These are phyloP conservation scores for Indicator indicator DNA, from an alignment of 2,113 vertebrate genomes.

Conservation along the genomic window DNA sequence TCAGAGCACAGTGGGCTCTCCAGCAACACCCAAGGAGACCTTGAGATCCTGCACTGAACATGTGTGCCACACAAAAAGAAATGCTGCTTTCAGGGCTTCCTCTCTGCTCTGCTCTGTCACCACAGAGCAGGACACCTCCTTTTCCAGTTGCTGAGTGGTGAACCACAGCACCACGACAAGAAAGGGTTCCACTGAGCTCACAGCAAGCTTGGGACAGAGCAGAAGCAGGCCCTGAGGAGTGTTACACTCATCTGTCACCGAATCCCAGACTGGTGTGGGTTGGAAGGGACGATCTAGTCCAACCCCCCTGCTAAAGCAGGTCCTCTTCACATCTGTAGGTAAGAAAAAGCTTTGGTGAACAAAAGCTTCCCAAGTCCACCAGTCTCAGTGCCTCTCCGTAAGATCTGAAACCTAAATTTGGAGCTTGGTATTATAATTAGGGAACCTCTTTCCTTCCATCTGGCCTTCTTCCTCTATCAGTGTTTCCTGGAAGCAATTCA, in stretches of 20 bases:
- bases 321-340: fast-evolving
- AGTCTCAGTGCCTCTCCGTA: fast-evolving
- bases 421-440: not conserved
- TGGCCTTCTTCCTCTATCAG: not conserved
- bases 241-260: not conserved
- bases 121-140: not conserved
- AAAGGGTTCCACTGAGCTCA: not conserved
- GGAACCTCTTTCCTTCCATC: not conserved
- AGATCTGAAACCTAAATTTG: not conserved
- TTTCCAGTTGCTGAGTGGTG: not conserved
- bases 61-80: not conserved
- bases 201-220: fast-evolving
- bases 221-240: not conserved
- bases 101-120: not conserved
- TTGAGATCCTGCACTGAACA: not conserved
- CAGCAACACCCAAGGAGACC: not conserved
- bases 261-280: not conserved
- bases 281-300: not conserved
- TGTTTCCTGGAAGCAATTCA: not conserved
- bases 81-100: not conserved
- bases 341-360: not conserved
- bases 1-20: not conserved
- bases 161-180: fast-evolving
- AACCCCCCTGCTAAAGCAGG: not conserved
- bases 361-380: not conserved